Percentiles rank a stretch among this genome's conserved stretches.
phyloP scores from a whole-genome alignment of 2,113 vertebrate species.

The Canis aureus region DNA sequence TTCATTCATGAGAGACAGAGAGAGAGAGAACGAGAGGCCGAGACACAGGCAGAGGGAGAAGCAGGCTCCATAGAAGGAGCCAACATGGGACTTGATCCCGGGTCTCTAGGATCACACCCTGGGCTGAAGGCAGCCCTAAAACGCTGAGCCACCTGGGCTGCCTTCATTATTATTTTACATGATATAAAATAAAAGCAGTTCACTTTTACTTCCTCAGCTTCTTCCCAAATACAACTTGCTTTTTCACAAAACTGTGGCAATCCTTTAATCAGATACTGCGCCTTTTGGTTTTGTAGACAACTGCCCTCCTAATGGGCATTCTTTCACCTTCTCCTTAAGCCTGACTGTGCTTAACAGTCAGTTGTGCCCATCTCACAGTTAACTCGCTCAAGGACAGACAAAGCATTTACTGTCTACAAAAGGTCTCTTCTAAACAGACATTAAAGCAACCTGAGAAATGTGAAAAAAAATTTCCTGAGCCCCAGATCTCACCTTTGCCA shows the following conservation, averaged over 20 bases:
- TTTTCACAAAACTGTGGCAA: not conserved
- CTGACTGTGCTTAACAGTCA: not conserved
- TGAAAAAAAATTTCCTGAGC: not conserved
- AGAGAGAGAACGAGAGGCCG: too few species aligned
- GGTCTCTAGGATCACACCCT: too few species aligned
- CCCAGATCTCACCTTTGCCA: not conserved
- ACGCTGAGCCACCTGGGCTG: too few species aligned
- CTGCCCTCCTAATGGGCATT: accelerated
- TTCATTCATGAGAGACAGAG: too few species aligned
- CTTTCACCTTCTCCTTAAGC: not conserved
- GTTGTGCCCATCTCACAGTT: not conserved
- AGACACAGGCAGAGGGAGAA: too few species aligned
- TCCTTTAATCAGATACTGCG: not conserved
- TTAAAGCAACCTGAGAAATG: not conserved
- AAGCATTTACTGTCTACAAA: not conserved
- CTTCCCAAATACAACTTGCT: not conserved
- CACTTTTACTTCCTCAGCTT: not conserved
- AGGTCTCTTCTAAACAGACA: not conserved
- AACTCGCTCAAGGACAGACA: not conserved
- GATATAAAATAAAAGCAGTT: not conserved
- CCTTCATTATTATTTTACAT: not conserved
- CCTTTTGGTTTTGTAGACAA: not conserved
- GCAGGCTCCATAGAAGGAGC: too few species aligned
- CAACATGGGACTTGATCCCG: too few species aligned
- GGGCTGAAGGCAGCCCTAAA: too few species aligned